A percentile compares a stretch with the other conserved stretches of the same genome.
Evolutionary conservation across 92 coral and sea anemone species (phyloP).

Genomic region (Chrysogorgia sp.): DNA sequence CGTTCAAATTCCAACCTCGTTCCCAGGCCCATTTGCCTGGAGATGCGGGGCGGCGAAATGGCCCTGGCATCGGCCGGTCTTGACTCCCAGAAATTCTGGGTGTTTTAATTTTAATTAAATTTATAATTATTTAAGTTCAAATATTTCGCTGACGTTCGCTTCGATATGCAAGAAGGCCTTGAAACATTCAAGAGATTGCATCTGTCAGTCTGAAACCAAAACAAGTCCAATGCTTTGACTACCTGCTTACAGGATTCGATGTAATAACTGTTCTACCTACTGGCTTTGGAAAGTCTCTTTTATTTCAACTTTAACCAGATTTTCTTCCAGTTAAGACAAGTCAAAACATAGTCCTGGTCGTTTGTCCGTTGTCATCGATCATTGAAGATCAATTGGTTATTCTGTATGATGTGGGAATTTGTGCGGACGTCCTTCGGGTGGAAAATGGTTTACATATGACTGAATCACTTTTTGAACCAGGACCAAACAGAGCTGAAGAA

Average conservation of each 20-base stretch:
- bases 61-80: too few relatives aligned
- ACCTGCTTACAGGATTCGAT: neutral
- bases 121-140: too few relatives aligned
- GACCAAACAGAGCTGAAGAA: too few relatives aligned
- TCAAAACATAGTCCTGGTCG: neutral
- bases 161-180: too few relatives aligned
- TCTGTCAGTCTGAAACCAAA: neutral
- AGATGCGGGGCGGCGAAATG: too few relatives aligned
- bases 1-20: too few relatives aligned
- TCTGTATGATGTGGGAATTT: neutral
- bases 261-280: neutral
- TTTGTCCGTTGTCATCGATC: neutral
- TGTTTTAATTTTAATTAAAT: too few relatives aligned
- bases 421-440: neutral
- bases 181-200: too few relatives aligned
- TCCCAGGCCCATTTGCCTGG: too few relatives aligned
- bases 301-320: neutral
- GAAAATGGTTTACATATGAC: neutral
- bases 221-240: neutral
- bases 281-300: neutral
- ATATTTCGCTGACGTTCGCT: too few relatives aligned
- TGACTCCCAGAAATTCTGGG: too few relatives aligned
- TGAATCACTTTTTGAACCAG: neutral
- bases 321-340: neutral
- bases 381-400: neutral